Evolutionary conservation across 2,888 invertebrate genomes (phyloP), one percentile per base, ranked within the genome.

Genomic region (Elysia crispata): DNA sequence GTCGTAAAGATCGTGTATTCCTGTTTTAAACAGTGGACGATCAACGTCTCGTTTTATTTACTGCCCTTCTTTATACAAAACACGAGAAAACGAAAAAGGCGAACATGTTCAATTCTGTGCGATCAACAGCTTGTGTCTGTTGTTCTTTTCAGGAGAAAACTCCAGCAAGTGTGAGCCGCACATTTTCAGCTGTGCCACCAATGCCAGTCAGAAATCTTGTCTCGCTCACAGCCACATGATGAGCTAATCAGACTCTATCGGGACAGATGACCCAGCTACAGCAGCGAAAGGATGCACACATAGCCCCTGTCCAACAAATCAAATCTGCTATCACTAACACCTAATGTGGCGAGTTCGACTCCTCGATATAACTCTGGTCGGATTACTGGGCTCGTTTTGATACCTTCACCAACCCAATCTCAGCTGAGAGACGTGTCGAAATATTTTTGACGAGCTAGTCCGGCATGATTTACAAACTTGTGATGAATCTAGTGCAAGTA

Each of bases 331-430:
- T 31, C 8, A 54, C 50, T 1, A 41, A 25, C 31, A 49, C 72
- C 0, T 20, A 41, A 30, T 49, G 33, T 50, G 20, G 50, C 23
- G 41, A 25, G 18, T 72, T 72, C 41, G 72, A 72, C 54, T 25
- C 72, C 49, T 28, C 72, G 20, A 72, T 54, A n/a, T 41, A 72
- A 25, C 72, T 72, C 8, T 72, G 72, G 72, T 54, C 49, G 15
- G 72, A 72, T 49, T 72, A 72, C 23, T 72, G 41, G 72, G 31
- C 72, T 1, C 3, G 41, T 1, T 72, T 72, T 6, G 23, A 25
- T 13, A 73, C 73, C 1, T 73, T 73, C 28, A n/a, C 33, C 1
- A 54, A 25, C 1, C 50, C 54, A 5, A 73, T 50, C 57, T 18
- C 54, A 20, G 49, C n/a, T 6, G 30, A 1, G 13, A 6, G n/a